Evolutionary conservation across 2,888 invertebrate genomes (phyloP).

Genomic region (Eupeodes latifasciatus): DNA sequence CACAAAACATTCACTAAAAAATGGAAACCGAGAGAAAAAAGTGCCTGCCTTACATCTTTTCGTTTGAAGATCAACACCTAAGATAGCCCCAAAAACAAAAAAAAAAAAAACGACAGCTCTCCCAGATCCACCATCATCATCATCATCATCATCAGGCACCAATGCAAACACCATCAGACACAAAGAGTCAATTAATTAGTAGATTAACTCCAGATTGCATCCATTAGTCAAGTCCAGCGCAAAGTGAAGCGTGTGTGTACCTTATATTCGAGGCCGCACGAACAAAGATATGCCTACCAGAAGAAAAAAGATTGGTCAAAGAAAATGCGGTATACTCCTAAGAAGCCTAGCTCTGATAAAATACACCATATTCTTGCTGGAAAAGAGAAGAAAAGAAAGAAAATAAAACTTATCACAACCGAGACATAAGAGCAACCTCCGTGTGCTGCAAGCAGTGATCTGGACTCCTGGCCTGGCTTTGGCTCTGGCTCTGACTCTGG

Average conservation of each 20-base stretch:
- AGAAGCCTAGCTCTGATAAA: slow-evolving; percentile 62
- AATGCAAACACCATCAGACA: slow-evolving; percentile 78
- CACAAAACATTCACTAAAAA: background rate
- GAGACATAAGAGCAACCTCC: slow-evolving; percentile 42
- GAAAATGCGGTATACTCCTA: slow-evolving; percentile 48
- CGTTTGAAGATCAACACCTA: slow-evolving; percentile 69
- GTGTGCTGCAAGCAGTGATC: slow-evolving; percentile 54
- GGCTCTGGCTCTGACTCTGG: background rate
- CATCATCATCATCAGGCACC: slow-evolving; percentile 63
- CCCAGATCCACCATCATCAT: slow-evolving; percentile 49
- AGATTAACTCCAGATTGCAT: slow-evolving; percentile 83
- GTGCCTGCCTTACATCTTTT: slow-evolving; percentile 49
- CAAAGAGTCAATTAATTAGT: slow-evolving; percentile 85
- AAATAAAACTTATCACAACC: slow-evolving; percentile 50
- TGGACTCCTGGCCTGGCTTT: slow-evolving; percentile 39
- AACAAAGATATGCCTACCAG: background rate
- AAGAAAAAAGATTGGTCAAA: slow-evolving; percentile 18
- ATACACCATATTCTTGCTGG: slow-evolving; percentile 29
- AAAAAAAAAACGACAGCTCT: slow-evolving; percentile 53
- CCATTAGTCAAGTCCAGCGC: slow-evolving; percentile 61
- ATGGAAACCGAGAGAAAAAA: slow-evolving; percentile 12
- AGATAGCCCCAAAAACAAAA: slow-evolving; percentile 55
- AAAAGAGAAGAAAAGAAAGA: background rate
- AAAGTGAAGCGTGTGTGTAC: slow-evolving; percentile 46
- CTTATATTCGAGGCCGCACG: background rate